Conservation (phyloP, 1,140 invertebrate species). For the Leptinotarsa undecemlineata region DNA sequence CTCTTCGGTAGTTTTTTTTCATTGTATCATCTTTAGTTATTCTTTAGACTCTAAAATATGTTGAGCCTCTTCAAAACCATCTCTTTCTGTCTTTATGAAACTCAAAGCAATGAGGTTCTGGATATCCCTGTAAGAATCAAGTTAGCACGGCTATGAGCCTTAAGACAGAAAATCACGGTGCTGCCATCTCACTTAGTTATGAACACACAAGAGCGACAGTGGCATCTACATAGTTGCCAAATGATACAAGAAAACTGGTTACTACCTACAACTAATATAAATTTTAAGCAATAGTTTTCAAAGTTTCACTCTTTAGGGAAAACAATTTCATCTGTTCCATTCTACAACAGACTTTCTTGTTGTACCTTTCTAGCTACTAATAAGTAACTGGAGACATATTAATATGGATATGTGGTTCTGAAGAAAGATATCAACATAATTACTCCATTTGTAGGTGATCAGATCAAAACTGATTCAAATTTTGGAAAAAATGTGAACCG, state of each 20-base stretch:
- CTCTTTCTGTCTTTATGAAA: no score
- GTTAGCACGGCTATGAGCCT: no score
- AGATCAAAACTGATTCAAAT: no score
- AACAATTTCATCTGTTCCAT: no score
- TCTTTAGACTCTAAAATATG: no score
- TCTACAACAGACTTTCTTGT: background rate
- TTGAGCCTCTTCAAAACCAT: no score
- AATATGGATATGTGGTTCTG: background rate
- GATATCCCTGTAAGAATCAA: no score
- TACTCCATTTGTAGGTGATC: no score
- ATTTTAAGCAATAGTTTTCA: background rate
- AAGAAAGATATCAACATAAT: background rate
- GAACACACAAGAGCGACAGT: background rate
- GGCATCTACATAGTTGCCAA: background rate
- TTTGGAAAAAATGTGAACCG: no score
- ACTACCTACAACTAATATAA: background rate
- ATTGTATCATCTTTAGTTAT: no score
- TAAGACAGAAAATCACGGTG: constrained; percentile 17
- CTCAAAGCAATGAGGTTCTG: no score
- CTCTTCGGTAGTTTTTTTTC: no score
- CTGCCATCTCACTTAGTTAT: constrained; percentile 28
- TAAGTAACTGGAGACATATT: background rate
- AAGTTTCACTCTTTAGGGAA: background rate
- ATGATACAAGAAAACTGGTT: background rate
- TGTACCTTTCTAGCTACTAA: background rate